Evolutionary conservation across 2,113 vertebrate species (phyloP).

Genomic region (Aldabrachelys gigantea): DNA sequence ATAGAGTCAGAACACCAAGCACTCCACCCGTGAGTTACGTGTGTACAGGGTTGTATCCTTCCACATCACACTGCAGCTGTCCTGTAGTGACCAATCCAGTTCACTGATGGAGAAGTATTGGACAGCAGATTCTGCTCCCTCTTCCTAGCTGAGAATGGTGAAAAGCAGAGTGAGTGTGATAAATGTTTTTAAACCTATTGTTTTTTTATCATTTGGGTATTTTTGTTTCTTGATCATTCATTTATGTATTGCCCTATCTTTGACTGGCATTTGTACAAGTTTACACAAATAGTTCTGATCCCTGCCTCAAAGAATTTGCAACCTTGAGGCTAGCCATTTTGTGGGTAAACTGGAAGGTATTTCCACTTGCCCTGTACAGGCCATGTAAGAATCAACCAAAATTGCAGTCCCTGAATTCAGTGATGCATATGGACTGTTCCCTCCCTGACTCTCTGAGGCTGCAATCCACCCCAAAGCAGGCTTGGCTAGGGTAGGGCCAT

Average conservation of each 20-base stretch:
- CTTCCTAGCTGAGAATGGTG: background rate
- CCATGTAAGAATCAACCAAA: background rate
- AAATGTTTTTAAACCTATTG: background rate
- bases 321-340: background rate
- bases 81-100: background rate
- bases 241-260: background rate
- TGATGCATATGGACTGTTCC: background rate
- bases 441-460: background rate
- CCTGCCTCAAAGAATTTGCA: background rate
- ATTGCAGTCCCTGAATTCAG: background rate
- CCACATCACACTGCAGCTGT: background rate
- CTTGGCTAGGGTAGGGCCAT: background rate
- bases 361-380: background rate
- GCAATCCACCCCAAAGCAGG: background rate
- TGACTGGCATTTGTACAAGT: background rate
- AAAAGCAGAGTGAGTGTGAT: background rate
- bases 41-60: background rate
- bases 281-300: accelerated
- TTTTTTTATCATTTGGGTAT: background rate
- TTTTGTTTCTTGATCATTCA: background rate
- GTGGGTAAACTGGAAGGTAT: background rate
- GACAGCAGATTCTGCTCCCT: background rate
- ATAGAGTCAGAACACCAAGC: background rate
- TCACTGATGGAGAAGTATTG: background rate
- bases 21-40: background rate